phyloP scores from a whole-genome alignment of 2,888 invertebrate species.

The Falcaria lacertinaria region DNA sequence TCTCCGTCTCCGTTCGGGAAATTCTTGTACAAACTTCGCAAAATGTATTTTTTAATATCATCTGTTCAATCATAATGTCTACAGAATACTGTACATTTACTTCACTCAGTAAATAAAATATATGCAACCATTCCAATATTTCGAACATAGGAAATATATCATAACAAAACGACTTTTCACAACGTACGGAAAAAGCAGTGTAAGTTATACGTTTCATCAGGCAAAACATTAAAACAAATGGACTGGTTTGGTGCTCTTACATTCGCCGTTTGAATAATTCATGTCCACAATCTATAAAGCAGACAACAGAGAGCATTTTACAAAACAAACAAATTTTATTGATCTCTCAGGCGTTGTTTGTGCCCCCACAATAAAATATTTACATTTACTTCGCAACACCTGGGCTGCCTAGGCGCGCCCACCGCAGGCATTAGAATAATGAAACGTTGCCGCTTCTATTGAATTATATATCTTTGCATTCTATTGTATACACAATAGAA shows the following conservation, averaged over 20 bases:
- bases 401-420: conserved; percentile 56
- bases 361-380: conserved; percentile 75
- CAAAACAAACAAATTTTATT: conserved; percentile 79
- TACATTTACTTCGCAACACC: conserved; percentile 75
- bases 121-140: background rate
- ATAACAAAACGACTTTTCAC: conserved; percentile 10
- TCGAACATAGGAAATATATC: conserved; percentile 11
- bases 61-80: too few relatives aligned
- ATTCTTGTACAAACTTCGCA: too few relatives aligned
- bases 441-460: conserved; percentile 57
- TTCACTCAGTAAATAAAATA: background rate
- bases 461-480: conserved; percentile 53
- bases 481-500: conserved; percentile 16
- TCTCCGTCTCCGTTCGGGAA: too few relatives aligned
- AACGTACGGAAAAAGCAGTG: conserved; percentile 12
- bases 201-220: conserved; percentile 59
- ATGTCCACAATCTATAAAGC: conserved; percentile 75
- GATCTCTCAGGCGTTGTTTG: conserved; percentile 77
- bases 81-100: too few relatives aligned
- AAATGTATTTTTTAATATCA: too few relatives aligned
- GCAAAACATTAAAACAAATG: conserved; percentile 70
- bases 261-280: conserved; percentile 73
- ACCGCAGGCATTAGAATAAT: conserved; percentile 70
- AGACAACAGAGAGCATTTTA: conserved; percentile 73
- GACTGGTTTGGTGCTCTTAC: conserved; percentile 51